Base-by-base conservation (phyloP, 1,140 invertebrate species). In the Dufourea novaeangliae region DNA sequence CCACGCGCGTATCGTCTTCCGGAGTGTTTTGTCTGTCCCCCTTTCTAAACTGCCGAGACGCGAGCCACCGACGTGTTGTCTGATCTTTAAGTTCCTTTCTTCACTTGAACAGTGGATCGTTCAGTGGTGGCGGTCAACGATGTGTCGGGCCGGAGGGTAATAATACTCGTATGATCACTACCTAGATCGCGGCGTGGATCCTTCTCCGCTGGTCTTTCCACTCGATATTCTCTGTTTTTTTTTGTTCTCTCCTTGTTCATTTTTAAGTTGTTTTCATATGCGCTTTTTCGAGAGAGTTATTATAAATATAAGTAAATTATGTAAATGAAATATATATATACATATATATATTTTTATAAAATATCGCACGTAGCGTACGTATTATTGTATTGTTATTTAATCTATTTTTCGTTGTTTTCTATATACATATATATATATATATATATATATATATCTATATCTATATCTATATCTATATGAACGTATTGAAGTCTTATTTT, bases 241-340 rank as follows among this genome's bases (percentile, higher is more conserved):
- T 64, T 77, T 5, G 78, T 78, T 87, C 82, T 85, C 5, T 50
- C n/a, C 5, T 17, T 46, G 44, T 27, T 62, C 32, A 25, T 76
- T 69, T 75, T 34, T 69, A 59, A 27, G 20, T 69, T 76, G 32
- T 76, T 76, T 76, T 50, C 34, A 8, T 41, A 57, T 50, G 64
- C 64, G 64, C 22, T 39, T 73, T 64, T 34, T 34, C 17, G 41
- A 76, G 11, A 76, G 54, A 61, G n/a, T 76, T 69, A 69, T 69
- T 76, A 37, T 69, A 32, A n/a, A 44, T 74, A 46, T 69, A 50
- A 61, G 54, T 76, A 76, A 69, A 69, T 76, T 76, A 76, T 25
- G 54, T 69, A 69, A 69, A 76, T 59, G 29, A 56, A 29, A 56
- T 17, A 73, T 54, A 44, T 46, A 69, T 32, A 67, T 46, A 57